Evolutionary conservation across 2,888 invertebrate species (phyloP).

Genomic region (Melanotus villosus): DNA sequence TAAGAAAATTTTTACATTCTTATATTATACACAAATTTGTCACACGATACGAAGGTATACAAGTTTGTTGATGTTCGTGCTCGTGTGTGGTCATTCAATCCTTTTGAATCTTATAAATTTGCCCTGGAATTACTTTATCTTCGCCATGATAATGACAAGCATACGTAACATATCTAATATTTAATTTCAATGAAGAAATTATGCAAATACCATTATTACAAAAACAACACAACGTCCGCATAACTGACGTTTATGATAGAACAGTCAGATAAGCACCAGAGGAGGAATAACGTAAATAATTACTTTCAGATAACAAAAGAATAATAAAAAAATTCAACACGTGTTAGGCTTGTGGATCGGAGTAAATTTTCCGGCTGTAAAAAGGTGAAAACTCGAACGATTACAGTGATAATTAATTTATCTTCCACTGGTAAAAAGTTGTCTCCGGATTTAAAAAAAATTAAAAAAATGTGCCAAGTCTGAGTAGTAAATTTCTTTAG

Average conservation of each 20-base stretch:
- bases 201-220: slow-evolving; percentile 7
- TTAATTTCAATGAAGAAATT: neutral
- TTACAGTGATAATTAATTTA: slow-evolving; percentile 34
- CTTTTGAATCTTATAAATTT: slow-evolving; percentile 43
- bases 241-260: no score
- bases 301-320: no score
- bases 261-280: no score
- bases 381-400: no score
- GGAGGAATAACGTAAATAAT: no score
- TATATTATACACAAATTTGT: slow-evolving; percentile 48
- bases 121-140: slow-evolving; percentile 33
- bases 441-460: no score
- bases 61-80: slow-evolving; percentile 40
- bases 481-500: slow-evolving; percentile 43
- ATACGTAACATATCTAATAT: slow-evolving; percentile 21
- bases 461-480: slow-evolving; percentile 41
- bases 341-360: no score
- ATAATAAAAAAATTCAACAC: no score
- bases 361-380: no score
- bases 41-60: slow-evolving; percentile 38
- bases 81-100: slow-evolving; percentile 47
- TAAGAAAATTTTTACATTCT: slow-evolving; percentile 42
- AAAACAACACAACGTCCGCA: no score
- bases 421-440: slow-evolving; percentile 28
- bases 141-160: slow-evolving; percentile 16